Percentiles rank a stretch among this genome's conserved stretches.
phyloP scores from a whole-genome alignment of 2,797 vertebrate genomes.

The Myioborus miniatus region DNA sequence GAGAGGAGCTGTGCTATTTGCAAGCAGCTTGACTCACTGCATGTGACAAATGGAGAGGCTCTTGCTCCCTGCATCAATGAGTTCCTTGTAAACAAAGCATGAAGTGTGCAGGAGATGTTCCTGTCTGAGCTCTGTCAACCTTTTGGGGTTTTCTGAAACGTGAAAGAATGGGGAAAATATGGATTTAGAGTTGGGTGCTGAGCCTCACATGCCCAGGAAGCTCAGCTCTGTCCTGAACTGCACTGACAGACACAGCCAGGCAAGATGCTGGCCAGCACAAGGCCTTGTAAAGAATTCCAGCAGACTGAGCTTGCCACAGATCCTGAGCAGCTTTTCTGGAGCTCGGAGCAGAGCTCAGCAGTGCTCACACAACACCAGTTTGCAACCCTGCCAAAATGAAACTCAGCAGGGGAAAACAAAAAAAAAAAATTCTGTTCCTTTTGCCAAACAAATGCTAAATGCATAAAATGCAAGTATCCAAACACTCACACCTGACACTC shows the following conservation, averaged over 20 bases:
- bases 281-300: neutral
- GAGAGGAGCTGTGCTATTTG: neutral
- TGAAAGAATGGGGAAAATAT: neutral
- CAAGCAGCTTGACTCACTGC: neutral
- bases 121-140: neutral
- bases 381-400: neutral
- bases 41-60: neutral
- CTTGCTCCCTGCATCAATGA: neutral
- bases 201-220: neutral
- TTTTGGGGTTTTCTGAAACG: neutral
- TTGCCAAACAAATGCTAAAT: neutral
- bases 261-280: neutral
- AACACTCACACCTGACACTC: neutral
- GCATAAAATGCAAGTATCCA: neutral
- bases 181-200: neutral
- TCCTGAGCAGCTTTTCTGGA: neutral
- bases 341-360: neutral
- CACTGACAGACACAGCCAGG: neutral
- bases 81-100: neutral
- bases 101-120: neutral
- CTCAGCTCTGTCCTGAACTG: neutral
- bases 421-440: neutral
- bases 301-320: neutral
- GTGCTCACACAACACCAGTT: neutral
- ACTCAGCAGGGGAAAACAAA: neutral